These are phyloP conservation scores for Nephrocerus scutellatus DNA, from an alignment of 2,888 invertebrate genomes.

Conservation along the genomic window DNA sequence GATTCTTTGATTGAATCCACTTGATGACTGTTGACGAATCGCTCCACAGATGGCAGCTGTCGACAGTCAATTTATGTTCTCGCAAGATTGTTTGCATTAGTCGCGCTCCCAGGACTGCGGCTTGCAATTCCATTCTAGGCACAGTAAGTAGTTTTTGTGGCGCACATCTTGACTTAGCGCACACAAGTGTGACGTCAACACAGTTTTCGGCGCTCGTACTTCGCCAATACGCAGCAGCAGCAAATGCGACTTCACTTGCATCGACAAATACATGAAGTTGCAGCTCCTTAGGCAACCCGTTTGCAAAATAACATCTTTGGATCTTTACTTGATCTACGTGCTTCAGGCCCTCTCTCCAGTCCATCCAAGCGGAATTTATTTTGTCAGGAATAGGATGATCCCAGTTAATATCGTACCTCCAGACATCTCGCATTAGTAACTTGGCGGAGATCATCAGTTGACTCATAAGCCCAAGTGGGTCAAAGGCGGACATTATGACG, in stretches of 20 bases:
- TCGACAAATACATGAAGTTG: conserved; percentile 14
- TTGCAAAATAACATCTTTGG: conserved; percentile 5
- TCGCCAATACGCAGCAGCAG: conserved; percentile 14
- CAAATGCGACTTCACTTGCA: conserved; percentile 16
- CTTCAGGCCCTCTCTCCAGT: conserved; percentile 4
- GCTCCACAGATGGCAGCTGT: conserved; percentile 7
- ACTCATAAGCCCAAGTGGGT: conserved; percentile 4
- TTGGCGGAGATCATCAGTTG: neutral
- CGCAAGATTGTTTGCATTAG: conserved; percentile 5
- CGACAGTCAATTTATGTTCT: conserved; percentile 6
- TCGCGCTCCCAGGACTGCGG: conserved; percentile 14
- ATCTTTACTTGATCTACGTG: neutral
- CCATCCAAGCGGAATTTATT: neutral
- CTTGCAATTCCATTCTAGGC: conserved; percentile 12
- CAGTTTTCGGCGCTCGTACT: conserved; percentile 2
- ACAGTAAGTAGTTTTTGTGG: conserved; percentile 11
- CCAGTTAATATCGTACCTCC: conserved; percentile 5
- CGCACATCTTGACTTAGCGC: conserved; percentile 9
- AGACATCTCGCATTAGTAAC: conserved; percentile 4
- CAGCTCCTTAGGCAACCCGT: neutral
- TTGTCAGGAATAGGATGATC: conserved; percentile 3
- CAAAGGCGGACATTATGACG: conserved; percentile 6
- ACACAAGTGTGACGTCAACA: conserved; percentile 11
- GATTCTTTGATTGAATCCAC: conserved; percentile 22
- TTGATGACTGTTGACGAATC: conserved; percentile 11